Evolutionary conservation across 2,888 invertebrate genomes (phyloP).

Genomic region (Heliconius cydno): DNA sequence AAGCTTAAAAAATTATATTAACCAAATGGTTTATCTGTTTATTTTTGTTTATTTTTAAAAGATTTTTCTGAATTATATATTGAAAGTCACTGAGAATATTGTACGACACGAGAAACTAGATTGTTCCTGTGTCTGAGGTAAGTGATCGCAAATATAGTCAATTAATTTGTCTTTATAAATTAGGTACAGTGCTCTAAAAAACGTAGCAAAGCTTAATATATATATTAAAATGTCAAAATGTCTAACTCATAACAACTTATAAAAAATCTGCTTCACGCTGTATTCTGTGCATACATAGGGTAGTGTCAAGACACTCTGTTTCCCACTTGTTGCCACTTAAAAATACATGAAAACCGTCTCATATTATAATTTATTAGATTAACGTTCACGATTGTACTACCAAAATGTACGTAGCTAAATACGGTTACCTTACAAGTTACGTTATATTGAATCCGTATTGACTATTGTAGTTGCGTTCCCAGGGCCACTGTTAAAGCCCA

Average conservation of each 20-base stretch:
- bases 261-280: no score
- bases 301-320: no score
- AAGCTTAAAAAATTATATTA: not conserved
- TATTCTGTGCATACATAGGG: no score
- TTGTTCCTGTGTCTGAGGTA: no score
- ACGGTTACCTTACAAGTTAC: constrained; percentile 39
- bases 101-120: no score
- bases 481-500: constrained; percentile 73
- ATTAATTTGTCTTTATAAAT: no score
- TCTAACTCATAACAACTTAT: no score
- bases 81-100: no score
- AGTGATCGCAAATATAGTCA: no score
- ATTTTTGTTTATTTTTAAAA: not conserved
- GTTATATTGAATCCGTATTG: constrained; percentile 59
- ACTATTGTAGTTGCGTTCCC: constrained; percentile 69
- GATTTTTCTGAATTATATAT: not conserved
- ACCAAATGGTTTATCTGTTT: not conserved
- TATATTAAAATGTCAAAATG: no score
- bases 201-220: no score
- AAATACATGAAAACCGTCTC: not conserved
- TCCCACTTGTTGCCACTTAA: not conserved
- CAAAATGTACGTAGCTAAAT: constrained; percentile 9
- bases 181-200: no score
- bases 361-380: not conserved
- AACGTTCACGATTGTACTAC: not conserved